Evolutionary conservation across 2,797 vertebrate species (phyloP).

Genomic region (Meriones psammophilus): DNA sequence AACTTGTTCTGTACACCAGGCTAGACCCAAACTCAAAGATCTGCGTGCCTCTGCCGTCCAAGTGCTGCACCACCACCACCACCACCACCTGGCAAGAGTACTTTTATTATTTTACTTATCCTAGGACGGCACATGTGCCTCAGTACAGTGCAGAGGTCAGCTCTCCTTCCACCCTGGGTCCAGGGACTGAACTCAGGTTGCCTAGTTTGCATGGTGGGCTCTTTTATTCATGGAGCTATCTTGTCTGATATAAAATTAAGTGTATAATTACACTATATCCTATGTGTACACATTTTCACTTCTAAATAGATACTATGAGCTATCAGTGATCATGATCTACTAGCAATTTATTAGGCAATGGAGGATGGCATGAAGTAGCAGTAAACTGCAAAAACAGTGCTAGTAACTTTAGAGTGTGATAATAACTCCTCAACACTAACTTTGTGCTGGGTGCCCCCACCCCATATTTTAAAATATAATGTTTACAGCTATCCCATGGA

Average conservation of each 20-base stretch:
- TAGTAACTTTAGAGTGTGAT: neutral
- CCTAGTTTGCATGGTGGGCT: neutral
- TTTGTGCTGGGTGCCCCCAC: neutral
- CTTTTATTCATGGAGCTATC: neutral
- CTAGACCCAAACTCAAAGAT: neutral
- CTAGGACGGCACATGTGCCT: neutral
- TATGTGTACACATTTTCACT: neutral
- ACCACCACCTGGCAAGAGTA: neutral
- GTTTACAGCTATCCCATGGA: neutral
- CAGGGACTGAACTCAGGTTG: neutral
- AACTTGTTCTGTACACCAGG: neutral
- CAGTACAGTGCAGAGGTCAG: neutral
- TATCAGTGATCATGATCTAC: conserved; percentile 25
- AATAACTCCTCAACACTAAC: neutral
- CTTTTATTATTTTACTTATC: neutral
- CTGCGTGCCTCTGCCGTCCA: neutral
- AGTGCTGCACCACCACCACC: neutral
- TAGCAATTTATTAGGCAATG: neutral
- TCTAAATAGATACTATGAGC: neutral
- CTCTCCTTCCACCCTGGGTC: neutral
- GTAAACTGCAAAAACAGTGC: neutral
- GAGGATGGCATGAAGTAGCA: neutral
- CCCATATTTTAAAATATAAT: neutral
- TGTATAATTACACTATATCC: neutral
- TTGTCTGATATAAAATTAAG: neutral